A percentile compares a stretch with the other conserved stretches of the same genome.
These are phyloP conservation scores for Balaeniceps rex DNA, from an alignment of 2,113 vertebrate species.

Conservation along the genomic window DNA sequence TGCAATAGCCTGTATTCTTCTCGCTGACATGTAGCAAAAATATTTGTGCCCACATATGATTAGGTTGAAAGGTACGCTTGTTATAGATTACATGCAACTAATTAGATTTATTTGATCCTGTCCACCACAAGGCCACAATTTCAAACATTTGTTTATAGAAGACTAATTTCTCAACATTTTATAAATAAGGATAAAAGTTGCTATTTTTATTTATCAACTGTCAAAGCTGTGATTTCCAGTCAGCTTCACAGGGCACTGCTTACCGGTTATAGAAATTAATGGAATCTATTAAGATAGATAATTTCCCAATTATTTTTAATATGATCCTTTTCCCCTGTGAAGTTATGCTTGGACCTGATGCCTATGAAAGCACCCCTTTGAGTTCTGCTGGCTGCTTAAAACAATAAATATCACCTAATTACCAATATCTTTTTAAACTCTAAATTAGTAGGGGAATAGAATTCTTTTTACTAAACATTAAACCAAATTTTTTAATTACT, in stretches of 20 bases:
- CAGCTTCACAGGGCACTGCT: neutral
- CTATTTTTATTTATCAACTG: neutral
- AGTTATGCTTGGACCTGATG: neutral
- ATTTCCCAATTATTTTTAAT: neutral
- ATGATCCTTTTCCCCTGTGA: neutral
- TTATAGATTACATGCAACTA: neutral
- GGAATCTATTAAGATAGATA: neutral
- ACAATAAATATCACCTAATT: neutral
- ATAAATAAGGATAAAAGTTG: neutral
- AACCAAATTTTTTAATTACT: neutral
- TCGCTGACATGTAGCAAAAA: neutral
- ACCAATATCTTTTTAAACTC: neutral
- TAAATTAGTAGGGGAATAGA: neutral
- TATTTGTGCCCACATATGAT: neutral
- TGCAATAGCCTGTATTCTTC: neutral
- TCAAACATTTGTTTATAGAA: neutral
- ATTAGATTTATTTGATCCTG: neutral
- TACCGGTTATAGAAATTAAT: neutral
- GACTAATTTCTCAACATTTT: neutral
- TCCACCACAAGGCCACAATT: neutral
- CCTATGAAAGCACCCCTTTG: neutral
- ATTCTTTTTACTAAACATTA: neutral
- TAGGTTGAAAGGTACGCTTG: neutral
- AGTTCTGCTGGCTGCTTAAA: neutral
- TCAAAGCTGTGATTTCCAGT: neutral